Percentiles rank a stretch among this genome's conserved stretches.
phyloP scores from a whole-genome alignment of 2,888 invertebrate species.

The Agonopterix arenella region DNA sequence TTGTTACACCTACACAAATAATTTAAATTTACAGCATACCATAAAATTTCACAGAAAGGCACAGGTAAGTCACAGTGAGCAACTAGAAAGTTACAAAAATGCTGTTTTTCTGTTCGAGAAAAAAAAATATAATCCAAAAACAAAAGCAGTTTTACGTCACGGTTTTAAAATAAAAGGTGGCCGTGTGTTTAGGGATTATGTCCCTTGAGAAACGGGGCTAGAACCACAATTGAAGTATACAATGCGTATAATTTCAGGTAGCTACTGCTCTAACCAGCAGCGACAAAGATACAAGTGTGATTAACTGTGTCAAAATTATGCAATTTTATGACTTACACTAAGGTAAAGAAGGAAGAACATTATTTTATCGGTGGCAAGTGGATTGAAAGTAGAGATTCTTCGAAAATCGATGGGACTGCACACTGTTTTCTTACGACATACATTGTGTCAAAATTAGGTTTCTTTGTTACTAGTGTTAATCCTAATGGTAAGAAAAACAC shows the following conservation, averaged over 20 bases:
- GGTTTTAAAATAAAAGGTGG: slow-evolving; percentile 56
- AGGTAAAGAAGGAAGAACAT: too few species aligned
- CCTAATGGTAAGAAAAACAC: slow-evolving; percentile 19
- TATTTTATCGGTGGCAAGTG: too few species aligned
- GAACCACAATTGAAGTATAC: slow-evolving; percentile 55
- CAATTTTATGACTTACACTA: too few species aligned
- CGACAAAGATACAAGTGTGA: too few species aligned
- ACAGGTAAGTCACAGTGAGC: slow-evolving; percentile 23
- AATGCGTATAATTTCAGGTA: slow-evolving; percentile 60
- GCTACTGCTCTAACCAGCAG: slow-evolving; percentile 30
- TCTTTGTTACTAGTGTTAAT: slow-evolving; percentile 35
- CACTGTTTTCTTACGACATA: slow-evolving; percentile 26
- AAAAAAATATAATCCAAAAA: slow-evolving; percentile 36
- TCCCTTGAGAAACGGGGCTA: slow-evolving; percentile 39
- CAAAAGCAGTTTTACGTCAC: slow-evolving; percentile 57
- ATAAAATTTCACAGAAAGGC: slow-evolving; percentile 22
- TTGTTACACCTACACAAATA: slow-evolving; percentile 19
- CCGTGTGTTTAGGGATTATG: slow-evolving; percentile 61
- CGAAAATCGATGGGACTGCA: slow-evolving; percentile 31
- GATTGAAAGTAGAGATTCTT: slow-evolving; percentile 21
- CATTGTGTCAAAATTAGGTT: slow-evolving; percentile 31
- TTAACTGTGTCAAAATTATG: too few species aligned
- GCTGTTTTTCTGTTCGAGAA: slow-evolving; percentile 22
- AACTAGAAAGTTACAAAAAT: slow-evolving; percentile 23
- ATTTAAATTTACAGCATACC: slow-evolving; percentile 29